A percentile compares a stretch with the other conserved stretches of the same genome.
Evolutionary conservation across 2,888 invertebrate genomes (phyloP).

Genomic region (Drosophila mulleri): DNA sequence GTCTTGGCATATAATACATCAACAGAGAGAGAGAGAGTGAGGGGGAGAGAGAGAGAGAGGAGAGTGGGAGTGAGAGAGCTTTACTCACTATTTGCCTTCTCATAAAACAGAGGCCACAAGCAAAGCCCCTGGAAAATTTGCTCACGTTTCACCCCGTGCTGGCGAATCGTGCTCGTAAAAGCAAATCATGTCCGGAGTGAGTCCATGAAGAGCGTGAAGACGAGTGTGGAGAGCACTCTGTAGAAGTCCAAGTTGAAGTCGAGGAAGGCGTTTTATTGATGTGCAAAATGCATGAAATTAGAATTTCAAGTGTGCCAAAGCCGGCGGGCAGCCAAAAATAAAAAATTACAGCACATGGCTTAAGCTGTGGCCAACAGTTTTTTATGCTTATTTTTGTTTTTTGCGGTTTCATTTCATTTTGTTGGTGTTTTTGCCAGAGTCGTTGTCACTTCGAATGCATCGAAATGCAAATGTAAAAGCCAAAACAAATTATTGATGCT

Average conservation of each 20-base stretch:
- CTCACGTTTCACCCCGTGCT: constrained; percentile 56
- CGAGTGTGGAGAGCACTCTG: constrained; percentile 5
- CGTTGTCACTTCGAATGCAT: constrained; percentile 23
- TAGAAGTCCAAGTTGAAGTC: constrained; percentile 38
- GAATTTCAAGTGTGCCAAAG: constrained; percentile 69
- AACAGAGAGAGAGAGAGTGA: neutral
- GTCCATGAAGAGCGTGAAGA: neutral
- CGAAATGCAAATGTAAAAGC: constrained; percentile 28
- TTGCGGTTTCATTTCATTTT: constrained; percentile 17
- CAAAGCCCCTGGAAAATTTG: constrained; percentile 51
- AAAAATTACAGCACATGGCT: constrained; percentile 35
- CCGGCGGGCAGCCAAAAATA: constrained; percentile 18
- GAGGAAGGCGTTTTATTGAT: constrained; percentile 70
- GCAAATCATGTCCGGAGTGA: constrained; percentile 58
- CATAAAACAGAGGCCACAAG: constrained; percentile 19
- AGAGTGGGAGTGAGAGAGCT: constrained; percentile 20
- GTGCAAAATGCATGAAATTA: constrained; percentile 83
- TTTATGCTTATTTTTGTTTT: neutral
- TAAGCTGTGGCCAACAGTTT: neutral
- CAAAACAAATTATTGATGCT: constrained; percentile 50
- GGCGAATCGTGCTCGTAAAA: constrained; percentile 62
- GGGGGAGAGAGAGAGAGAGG: neutral
- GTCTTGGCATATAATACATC: constrained; percentile 42
- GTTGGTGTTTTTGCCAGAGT: constrained; percentile 12
- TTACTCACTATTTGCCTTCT: constrained; percentile 37